Base-by-base conservation (phyloP, 2,888 invertebrate genomes). In the Eristalinus aeneus region DNA sequence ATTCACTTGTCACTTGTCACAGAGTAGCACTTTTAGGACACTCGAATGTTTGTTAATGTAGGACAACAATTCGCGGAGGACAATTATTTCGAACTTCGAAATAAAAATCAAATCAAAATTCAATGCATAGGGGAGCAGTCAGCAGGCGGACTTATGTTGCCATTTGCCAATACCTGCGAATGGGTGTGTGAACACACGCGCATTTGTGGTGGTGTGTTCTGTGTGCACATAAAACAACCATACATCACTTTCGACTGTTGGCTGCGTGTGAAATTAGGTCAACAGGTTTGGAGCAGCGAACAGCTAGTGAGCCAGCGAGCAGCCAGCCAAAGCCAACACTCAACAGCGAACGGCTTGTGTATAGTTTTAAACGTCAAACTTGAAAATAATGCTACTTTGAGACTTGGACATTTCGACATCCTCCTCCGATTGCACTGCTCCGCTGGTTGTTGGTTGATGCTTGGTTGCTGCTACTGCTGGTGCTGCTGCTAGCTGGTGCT, bases 281-380 rank as follows among this genome's bases (percentile, higher is more conserved):
- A 92, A 92, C 92, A 92, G 92, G 91, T 92, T 92, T 92, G 90
- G 91, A 90, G 91, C 91, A 81, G 76, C 73, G 54, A 73, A 46
- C 68, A 76, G 61, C 56, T 23, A 81, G 58, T 63, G 16, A 67
- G 64, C 23, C 68, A 71, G 71, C 65, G 61, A 65, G 60, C 72
- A 82, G 61, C 58, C 63, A 84, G 75, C 80, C 71, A 85, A 67
- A 78, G 79, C 64, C 71, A 71, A 82, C 64, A 78, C 56, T 58
- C 58, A 53, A 73, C 76, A 65, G 60, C 72, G 63, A 69, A 65
- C 76, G 65, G 80, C 72, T 72, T 74, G 81, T 68, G 73, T 76
- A 71, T 69, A 46, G 61, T 77, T 68, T 77, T 76, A 73, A 81
- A 81, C 86, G 77, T 85, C 86, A 86, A 81, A 86, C 73, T 74